Conservation (phyloP, 2,797 vertebrate genomes). For the Acestrorhynchus altus region DNA sequence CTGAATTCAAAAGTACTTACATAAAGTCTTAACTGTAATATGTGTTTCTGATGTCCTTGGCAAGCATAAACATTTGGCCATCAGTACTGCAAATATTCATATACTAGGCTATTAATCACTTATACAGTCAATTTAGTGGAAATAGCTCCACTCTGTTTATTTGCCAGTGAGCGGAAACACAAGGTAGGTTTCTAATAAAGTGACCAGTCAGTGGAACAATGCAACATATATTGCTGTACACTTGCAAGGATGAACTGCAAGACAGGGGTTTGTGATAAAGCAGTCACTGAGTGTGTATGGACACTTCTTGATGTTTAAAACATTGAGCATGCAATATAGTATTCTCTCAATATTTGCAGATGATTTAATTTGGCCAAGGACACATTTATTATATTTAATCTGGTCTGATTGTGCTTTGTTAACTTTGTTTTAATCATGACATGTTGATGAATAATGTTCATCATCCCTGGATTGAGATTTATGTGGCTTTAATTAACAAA, state of each 20-base stretch:
- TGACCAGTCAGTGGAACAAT: no score
- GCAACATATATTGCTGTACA: background rate
- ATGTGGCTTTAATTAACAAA: background rate
- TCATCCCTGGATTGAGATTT: background rate
- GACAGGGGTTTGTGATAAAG: background rate
- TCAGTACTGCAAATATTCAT: no score
- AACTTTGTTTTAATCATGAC: slow-evolving; percentile 6
- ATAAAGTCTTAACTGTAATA: no score
- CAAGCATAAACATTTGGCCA: no score
- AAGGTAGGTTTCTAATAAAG: background rate
- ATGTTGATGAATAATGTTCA: background rate
- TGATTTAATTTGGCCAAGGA: background rate
- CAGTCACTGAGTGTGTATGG: background rate
- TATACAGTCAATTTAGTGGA: no score
- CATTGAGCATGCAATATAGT: background rate
- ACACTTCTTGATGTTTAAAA: no score
- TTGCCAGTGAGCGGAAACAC: no score
- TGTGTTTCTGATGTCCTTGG: no score
- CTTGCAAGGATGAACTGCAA: background rate
- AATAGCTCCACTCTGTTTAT: no score
- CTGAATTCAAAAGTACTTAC: no score
- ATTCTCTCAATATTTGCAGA: background rate
- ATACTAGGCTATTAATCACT: no score
- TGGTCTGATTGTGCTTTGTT: background rate
- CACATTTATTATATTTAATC: background rate